phyloP scores from a whole-genome alignment of 2,888 invertebrate species.

The Leucophenga maculata region DNA sequence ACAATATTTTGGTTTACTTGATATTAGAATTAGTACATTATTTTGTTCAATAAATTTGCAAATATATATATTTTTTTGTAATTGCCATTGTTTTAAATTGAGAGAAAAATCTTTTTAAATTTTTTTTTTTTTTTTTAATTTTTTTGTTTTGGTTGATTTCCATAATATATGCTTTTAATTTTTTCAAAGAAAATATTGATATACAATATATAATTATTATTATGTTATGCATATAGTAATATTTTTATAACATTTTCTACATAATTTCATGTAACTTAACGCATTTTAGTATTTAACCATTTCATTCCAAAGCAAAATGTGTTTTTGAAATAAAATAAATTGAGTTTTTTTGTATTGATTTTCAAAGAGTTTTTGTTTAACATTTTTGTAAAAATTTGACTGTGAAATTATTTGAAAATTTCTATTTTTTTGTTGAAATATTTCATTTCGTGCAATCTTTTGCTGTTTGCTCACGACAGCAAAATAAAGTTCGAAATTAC shows the following conservation, averaged over 20 bases:
- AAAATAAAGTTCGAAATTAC: slow-evolving; percentile 58
- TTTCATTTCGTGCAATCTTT: slow-evolving; percentile 56
- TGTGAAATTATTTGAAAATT: slow-evolving; percentile 12
- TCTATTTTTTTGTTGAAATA: slow-evolving; percentile 10
- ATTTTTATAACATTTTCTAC: slow-evolving; percentile 17
- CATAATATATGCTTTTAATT: slow-evolving; percentile 16
- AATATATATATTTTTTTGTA: slow-evolving; percentile 13
- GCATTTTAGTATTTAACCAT: not conserved
- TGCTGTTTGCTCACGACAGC: slow-evolving; percentile 70
- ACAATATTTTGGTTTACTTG: not conserved
- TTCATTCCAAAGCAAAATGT: not conserved
- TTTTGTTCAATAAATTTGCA: slow-evolving; percentile 26
- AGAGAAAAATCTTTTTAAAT: slow-evolving; percentile 18
- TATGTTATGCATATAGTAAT: slow-evolving; percentile 16
- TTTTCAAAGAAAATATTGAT: slow-evolving; percentile 15
- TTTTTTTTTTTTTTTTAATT: slow-evolving; percentile 21
- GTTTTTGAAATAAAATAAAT: no score
- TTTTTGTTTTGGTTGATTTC: slow-evolving; percentile 22
- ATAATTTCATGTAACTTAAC: slow-evolving; percentile 24
- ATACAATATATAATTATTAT: not conserved
- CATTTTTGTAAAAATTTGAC: slow-evolving; percentile 6
- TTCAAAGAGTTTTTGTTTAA: slow-evolving; percentile 4
- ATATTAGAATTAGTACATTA: not conserved
- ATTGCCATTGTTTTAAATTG: slow-evolving; percentile 1
- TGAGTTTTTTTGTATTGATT: not conserved